Evolutionary conservation across 2,797 vertebrate species (phyloP), one percentile per base, ranked within the genome.

Genomic region (Remorina albescens): DNA sequence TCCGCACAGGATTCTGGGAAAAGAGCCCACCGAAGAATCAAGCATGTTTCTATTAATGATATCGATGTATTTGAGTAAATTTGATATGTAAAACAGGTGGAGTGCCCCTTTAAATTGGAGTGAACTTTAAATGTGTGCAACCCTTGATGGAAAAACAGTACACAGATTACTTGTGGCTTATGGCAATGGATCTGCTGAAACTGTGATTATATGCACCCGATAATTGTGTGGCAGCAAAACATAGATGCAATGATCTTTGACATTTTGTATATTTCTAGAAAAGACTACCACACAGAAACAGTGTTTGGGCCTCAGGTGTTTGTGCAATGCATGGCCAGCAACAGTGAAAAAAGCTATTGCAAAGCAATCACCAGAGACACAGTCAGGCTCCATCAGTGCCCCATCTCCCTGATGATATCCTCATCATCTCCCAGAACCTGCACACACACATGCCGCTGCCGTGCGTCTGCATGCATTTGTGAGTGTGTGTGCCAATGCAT

Each of bases 391-490:
- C 80, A 82, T 81, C 82, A 75, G 63, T 23, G 64, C 41, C 74
- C 41, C 73, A 74, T 80, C 62, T 70, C 59, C 55, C 70, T 74
- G 70, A 82, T 86, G 74, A 85, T 71, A 54, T 82, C 81, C 68
- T 88, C 82, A 84, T 82, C 81, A 81, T 81, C 69, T 75, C 68
- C 72, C 65, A 71, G 26, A 76, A 69, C 71, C 67, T 50, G 44
- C 56, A 65, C 58, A 41, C 70, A 67, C 56, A 21, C 30, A 6
- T 6, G 6, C 30, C 30, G 30, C 30, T 8, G 2, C 8, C 44
- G 6, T 6, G 28, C 37, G n/a, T 6, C 15, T 15, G 34, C 34
- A 9, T 36, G 34, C 34, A 11, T 37, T 0, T 37, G 36, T 37
- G 65, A 49, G 60, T 47, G 56, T 58, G 67, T 64, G 49, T 64